Conservation (phyloP, 1,140 invertebrate species). For the Agrypnia vestita region DNA sequence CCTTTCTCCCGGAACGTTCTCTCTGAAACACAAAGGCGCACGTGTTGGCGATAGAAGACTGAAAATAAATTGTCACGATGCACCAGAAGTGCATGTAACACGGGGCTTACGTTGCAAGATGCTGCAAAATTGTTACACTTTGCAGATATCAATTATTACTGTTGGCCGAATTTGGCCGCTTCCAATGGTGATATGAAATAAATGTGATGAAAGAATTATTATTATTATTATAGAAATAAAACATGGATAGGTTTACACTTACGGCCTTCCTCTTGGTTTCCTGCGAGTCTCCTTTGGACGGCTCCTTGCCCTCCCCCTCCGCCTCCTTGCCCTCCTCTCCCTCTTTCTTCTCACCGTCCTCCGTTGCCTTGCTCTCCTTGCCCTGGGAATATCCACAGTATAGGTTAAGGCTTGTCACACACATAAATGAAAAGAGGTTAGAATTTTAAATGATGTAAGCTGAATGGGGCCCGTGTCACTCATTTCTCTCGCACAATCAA, state of each 20-base stretch:
- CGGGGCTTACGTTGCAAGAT: no score
- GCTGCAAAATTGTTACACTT: no score
- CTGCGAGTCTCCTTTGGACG: conserved; percentile 22
- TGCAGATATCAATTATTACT: no score
- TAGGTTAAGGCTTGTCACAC: neutral
- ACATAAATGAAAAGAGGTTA: neutral
- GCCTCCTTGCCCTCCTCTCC: neutral
- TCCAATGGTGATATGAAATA: no score
- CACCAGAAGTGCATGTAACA: no score
- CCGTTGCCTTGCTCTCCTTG: neutral
- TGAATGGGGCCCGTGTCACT: no score
- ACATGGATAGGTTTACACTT: neutral
- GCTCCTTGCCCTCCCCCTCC: conserved; percentile 15
- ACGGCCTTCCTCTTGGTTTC: conserved; percentile 16
- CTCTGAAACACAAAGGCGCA: conserved; percentile 19
- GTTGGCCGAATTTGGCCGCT: no score
- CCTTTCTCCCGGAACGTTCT: conserved; percentile 34
- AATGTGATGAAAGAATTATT: no score
- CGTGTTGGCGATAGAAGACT: no score
- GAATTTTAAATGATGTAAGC: neutral
- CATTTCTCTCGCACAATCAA: no score
- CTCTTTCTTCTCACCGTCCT: conserved; percentile 10
- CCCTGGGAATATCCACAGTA: neutral
- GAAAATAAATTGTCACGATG: no score
- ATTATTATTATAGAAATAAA: no score